Base-by-base conservation (phyloP, 2,113 vertebrate species). In the Tenrec ecaudatus region DNA sequence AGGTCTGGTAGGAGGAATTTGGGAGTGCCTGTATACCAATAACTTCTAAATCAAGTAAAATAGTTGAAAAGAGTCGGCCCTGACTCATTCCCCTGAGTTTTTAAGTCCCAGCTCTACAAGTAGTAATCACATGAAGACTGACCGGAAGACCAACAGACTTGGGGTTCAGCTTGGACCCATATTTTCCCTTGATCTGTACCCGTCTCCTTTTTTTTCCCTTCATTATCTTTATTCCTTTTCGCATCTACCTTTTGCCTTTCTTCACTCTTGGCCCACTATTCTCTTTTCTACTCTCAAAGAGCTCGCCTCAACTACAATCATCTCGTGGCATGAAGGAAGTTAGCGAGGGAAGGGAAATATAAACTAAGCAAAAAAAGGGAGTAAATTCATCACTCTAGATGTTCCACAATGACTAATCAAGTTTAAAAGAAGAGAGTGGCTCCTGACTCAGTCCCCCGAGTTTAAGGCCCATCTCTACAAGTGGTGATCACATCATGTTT, bases 241-340 rank as follows among this genome's bases (percentile, higher is more conserved):
- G 87, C 53, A 82, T 53, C 16, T 73, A 82, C 22, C 88, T 90
- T 89, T n/a, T 78, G 60, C 33, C 60, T 77, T 84, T 60, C 90
- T 75, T 78, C 53, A 73, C 19, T 87, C 22, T 20, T 36, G 36
- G 40, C 0, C 25, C 17, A 43, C 17, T 20, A 88, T 86, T 22
- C 33, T 90, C 86, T 93, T 92, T 38, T 90, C 29, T 83, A 81
- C 31, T 93, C 47, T 60, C 16, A 88, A 64, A 90, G 5, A 31
- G 80, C 29, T 82, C 53, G 64, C 57, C 23, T 69, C 36, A 86
- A 43, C 88, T 73, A 91, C 71, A 29, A 87, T 64, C 78, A 86
- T 90, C 79, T 88, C 76, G 38, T 79, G 76, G 22, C 76, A 68
- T 62, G 81, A 69, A 86, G 60, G 6, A 53, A 66, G 27, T 84